These are phyloP conservation scores for Neosilurus mollespiculum DNA, from an alignment of 2,797 vertebrate genomes.

Conservation along the genomic window DNA sequence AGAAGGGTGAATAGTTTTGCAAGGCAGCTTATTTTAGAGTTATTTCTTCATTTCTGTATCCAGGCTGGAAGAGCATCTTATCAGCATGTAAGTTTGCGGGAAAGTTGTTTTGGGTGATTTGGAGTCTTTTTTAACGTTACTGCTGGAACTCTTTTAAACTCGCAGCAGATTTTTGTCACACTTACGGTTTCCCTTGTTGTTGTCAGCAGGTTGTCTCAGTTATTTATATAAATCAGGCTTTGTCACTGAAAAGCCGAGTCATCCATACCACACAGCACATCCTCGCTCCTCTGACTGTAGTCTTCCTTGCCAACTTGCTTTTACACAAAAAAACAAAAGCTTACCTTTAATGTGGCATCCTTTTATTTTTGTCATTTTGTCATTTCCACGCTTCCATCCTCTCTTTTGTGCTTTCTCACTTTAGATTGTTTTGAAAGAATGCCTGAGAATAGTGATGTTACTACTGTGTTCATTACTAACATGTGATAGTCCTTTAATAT, in stretches of 20 bases:
- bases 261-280: conserved; percentile 15
- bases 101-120: neutral
- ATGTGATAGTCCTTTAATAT: neutral
- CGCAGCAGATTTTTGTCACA: neutral
- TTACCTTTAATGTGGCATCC: conserved; percentile 32
- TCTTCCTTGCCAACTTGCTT: conserved; percentile 10
- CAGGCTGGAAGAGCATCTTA: neutral
- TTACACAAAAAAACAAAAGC: conserved; percentile 14
- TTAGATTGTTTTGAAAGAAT: neutral
- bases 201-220: conserved; percentile 32
- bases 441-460: neutral
- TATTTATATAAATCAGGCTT: conserved; percentile 41
- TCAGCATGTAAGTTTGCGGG: neutral
- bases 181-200: conserved; percentile 18
- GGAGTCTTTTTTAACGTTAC: conserved; percentile 12
- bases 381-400: neutral
- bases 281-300: neutral
- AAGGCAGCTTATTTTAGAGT: neutral
- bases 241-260: conserved; percentile 29
- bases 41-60: neutral
- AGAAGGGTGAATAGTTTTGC: neutral
- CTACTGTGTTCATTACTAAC: neutral
- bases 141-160: conserved; percentile 7
- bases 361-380: conserved; percentile 17
- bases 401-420: neutral